Base-by-base conservation (phyloP, 2,888 invertebrate genomes). In the Drosophila hamatofila region DNA sequence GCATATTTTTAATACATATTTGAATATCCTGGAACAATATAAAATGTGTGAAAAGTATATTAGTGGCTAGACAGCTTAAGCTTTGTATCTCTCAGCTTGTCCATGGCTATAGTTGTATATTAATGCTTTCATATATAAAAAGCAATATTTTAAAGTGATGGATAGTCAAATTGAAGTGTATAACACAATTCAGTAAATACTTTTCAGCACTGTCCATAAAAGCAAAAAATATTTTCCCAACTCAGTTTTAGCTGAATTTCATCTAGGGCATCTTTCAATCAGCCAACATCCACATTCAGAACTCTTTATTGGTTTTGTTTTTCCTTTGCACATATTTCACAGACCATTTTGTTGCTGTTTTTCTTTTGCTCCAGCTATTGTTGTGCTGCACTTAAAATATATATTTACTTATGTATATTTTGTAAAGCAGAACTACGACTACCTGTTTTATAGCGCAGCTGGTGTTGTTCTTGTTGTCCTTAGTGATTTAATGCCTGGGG, bases 381-480 rank as follows among this genome's bases (percentile, higher is more conserved):
- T 54, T 48, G 16, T 39, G 54, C 51, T 57, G 72, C 78, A 78
- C 81, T 84, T 89, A 89, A 89, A 83, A 74, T 73, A 66, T 79
- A 76, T 79, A 76, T 75, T 83, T 82, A 81, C 86, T 75, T 80
- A 76, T 76, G 67, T 78, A 69, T 72, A 72, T 73, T 78, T 73
- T 74, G 70, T 68, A 42, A 44, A 57, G 75, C 63, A 72, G 70
- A 64, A 78, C 68, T 71, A 58, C 76, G 72, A 57, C 79, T 81
- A 78, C 78, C 83, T 68, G 71, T 46, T 80, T 52, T 54, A 59
- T 60, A 48, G 27, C 48, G 55, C 35, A 42, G 37, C 18, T 71
- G 51, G n/a, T 63, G 58, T 56, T 60, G 41, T 14, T 64, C 52
- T 37, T 76, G 49, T 42, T 58, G 35, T 63, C 68, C 80, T 80